Evolutionary conservation across 1,140 invertebrate genomes (phyloP), one percentile per base, ranked within the genome.

Genomic region (Euschistus heros): DNA sequence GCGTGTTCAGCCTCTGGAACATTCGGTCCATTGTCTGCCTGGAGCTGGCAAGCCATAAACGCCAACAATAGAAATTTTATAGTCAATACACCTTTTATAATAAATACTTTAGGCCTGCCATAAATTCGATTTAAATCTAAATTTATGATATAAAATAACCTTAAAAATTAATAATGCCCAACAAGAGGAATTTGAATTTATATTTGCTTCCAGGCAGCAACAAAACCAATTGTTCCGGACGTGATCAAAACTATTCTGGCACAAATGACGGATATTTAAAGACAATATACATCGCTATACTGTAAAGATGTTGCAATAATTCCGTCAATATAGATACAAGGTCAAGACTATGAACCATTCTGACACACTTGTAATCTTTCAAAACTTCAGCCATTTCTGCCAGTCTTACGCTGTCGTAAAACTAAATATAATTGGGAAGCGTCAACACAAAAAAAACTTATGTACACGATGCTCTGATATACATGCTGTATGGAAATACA

Each of bases 131-230:
- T 65, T 63, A 60, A 63, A 60, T 68, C 54, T 47, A 64, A 54
- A 63, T 37, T 33, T 61, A 42, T 54, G 18, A 26, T 54, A 54
- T 26, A 61, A 61, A 61, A 61, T 42, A 61, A 18, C 26, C 61
- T 57, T 66, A 63, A 68, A 66, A 61, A 63, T 66, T 57, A 65
- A 63, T 66, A 66, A 66, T 65, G 64, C 67, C 67, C 64, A 63
- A 68, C 63, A 57, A 67, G 46, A 62, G 64, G 65, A 63, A 52
- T 66, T 63, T 64, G 67, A 68, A 68, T 68, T 68, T 68, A 66
- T 60, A 46, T 33, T 24, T 26, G 54, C 54, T 24, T 27, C 54
- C 54, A 57, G 33, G 33, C 8, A 13, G 13, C 54, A 57, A 24
- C 54, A 57, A 7, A 57, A 26, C 15, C 24, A 2, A 57, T 26